These are phyloP conservation scores for Microctonus aethiopoides DNA, from an alignment of 2,888 invertebrate genomes.

Conservation along the genomic window DNA sequence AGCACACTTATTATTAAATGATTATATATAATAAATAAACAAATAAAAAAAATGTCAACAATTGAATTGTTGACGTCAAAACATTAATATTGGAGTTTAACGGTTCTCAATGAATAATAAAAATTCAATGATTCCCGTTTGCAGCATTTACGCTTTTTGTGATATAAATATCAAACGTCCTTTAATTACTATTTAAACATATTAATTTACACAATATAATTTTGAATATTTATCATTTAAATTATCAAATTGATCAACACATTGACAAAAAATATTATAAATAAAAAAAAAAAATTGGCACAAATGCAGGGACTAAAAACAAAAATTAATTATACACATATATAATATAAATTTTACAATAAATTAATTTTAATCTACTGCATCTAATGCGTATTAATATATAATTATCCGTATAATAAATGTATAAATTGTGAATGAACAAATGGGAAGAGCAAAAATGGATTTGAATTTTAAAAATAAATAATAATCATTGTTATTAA, in stretches of 20 bases:
- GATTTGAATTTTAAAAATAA: background rate
- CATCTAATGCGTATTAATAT: background rate
- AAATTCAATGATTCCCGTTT: background rate
- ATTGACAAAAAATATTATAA: background rate
- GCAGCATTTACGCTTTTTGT: constrained; percentile 10
- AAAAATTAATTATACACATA: background rate
- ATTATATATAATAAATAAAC: background rate
- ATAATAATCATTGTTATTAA: background rate
- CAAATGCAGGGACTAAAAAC: background rate
- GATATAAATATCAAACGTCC: constrained; percentile 5
- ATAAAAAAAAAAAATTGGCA: background rate
- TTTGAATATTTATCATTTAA: background rate
- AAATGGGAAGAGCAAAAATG: background rate
- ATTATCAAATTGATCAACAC: background rate
- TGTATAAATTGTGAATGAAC: background rate
- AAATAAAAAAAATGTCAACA: background rate
- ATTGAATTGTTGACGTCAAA: background rate
- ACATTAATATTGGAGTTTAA: background rate
- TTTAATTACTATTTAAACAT: background rate
- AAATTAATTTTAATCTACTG: background rate
- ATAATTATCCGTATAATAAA: background rate
- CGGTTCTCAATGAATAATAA: background rate
- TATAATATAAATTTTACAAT: background rate
- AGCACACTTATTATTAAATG: background rate
- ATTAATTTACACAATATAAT: background rate